Evolutionary conservation across 2,888 invertebrate genomes (phyloP).

Genomic region (Peribatodes rhomboidaria): DNA sequence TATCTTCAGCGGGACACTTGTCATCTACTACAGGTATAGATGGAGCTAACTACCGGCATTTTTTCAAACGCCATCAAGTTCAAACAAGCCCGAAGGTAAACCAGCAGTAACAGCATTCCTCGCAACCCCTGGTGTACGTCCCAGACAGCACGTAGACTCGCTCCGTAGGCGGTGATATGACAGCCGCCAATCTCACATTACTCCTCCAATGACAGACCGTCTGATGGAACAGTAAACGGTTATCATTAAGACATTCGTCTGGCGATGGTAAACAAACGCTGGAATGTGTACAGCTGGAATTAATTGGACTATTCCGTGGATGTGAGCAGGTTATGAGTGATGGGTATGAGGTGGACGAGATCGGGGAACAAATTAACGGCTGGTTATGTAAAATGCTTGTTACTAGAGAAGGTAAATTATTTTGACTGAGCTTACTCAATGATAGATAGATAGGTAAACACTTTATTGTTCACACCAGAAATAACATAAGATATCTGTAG

Average conservation of each 20-base stretch:
- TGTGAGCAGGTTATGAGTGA: neutral
- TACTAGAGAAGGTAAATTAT: too few relatives aligned
- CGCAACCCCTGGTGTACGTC: slow-evolving; percentile 7
- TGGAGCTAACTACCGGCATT: neutral
- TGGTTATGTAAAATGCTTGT: too few relatives aligned
- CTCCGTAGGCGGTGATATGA: slow-evolving; percentile 6
- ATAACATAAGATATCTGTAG: too few relatives aligned
- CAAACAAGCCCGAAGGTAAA: slow-evolving; percentile 4
- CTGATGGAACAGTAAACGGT: slow-evolving; percentile 4
- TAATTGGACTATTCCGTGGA: slow-evolving; percentile 7
- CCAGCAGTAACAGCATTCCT: slow-evolving; percentile 1
- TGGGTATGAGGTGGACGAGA: neutral
- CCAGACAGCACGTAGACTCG: slow-evolving; percentile 26
- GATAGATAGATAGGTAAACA: too few relatives aligned
- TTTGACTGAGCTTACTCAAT: too few relatives aligned
- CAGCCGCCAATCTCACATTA: slow-evolving; percentile 2
- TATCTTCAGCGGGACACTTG: too few relatives aligned
- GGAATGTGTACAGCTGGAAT: slow-evolving; percentile 9
- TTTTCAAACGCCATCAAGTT: neutral
- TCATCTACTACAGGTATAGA: too few relatives aligned
- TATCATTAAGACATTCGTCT: slow-evolving; percentile 31
- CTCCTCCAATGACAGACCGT: slow-evolving; percentile 7
- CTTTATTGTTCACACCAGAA: too few relatives aligned
- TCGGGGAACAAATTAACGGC: neutral
- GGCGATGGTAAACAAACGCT: slow-evolving; percentile 27